Evolutionary conservation across 2,888 invertebrate species (phyloP), one percentile per base, ranked within the genome.

Genomic region (Coelopa pilipes): DNA sequence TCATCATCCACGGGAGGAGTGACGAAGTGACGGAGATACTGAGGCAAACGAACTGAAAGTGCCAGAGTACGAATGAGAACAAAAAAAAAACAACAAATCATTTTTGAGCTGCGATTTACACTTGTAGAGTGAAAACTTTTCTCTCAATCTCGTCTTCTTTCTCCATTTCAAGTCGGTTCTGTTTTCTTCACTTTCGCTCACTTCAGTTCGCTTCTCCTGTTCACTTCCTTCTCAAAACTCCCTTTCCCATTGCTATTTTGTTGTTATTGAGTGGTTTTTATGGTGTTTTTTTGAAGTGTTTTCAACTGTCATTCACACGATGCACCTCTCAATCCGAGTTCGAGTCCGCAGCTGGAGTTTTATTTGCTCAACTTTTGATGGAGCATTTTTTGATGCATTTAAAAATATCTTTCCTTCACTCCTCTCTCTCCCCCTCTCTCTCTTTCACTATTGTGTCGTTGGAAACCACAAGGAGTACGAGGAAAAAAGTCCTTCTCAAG

Each of bases 261-360:
- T 66, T 49, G 17, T 49, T 49, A 15, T 15, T 59, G 57, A 50
- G 15, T 53, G 15, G 34, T 13, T 69, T 34, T 57, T 24, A 47
- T 49, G 15, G 19, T 59, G 21, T 59, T 12, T 76, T n/a, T 79
- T 74, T 75, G 74, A 80, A 82, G 81, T 80, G 78, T 77, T 82
- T 79, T 75, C 78, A 81, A 79, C 80, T 82, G 82, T 82, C 82
- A 81, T 78, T 81, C 78, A 81, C 82, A 82, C 77, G 70, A 74
- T 75, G 78, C 76, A 76, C 24, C 76, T 75, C 75, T 60, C 69
- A 70, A 47, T 46, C 17, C 57, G 34, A 34, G 34, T 34, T 34
- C 34, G 34, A 34, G 34, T 34, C 34, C 34, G 34, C 34, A 34
- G 34, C 13, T 65, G 45, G 13, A 65, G 55, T 19, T 69, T 45